Evolutionary conservation across 2,113 vertebrate species (phyloP).

Genomic region (Phaetusa simplex): DNA sequence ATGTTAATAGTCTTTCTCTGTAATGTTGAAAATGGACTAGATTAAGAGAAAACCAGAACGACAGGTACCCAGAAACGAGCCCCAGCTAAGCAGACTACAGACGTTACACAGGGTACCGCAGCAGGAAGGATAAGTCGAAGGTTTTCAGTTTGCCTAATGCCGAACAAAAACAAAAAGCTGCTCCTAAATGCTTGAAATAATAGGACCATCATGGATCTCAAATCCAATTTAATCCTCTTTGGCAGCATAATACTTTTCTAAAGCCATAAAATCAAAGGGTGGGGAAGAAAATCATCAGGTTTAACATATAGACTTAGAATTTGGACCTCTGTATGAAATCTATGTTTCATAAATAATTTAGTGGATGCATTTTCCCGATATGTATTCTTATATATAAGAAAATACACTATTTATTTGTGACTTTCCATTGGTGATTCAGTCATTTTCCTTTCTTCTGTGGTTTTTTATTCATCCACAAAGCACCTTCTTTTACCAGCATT

Average conservation of each 20-base stretch:
- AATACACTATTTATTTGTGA: not conserved
- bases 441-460: not conserved
- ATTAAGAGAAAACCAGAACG: not conserved
- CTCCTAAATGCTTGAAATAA: slow-evolving; percentile 12
- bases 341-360: not conserved
- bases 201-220: not conserved
- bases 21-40: not conserved
- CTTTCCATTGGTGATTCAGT: not conserved
- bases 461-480: not conserved
- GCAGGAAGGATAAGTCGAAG: not conserved
- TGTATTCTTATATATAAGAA: not conserved
- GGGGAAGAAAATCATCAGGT: not conserved
- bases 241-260: not conserved
- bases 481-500: not conserved
- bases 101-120: not conserved
- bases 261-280: not conserved
- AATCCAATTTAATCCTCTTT: slow-evolving; percentile 49
- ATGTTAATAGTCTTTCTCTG: not conserved
- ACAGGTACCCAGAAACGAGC: not conserved
- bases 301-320: not conserved
- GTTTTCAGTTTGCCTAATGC: slow-evolving; percentile 10
- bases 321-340: not conserved
- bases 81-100: not conserved
- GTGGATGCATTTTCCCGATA: not conserved
- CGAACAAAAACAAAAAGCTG: not conserved